Base-by-base conservation (phyloP, 2,113 vertebrate species). In the Salvelinus sp. region DNA sequence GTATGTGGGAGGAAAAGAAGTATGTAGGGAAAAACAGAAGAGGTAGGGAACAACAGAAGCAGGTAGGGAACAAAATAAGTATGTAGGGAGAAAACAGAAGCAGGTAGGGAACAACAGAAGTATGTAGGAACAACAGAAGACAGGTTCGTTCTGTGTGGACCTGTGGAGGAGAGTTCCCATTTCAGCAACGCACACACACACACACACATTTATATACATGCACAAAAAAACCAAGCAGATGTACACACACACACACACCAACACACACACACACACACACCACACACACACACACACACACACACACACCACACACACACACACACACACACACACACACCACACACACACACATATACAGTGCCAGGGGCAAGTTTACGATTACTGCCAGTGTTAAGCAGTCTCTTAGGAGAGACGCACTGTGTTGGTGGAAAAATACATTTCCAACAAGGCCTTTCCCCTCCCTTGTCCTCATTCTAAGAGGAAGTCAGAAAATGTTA, bases 351-450 rank as follows among this genome's bases (percentile, higher is more conserved):
- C 78, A 75, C 76, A 69, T 20, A 73, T 72, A 28, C 47, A 73
- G 76, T 67, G 90, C 91, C 88, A 90, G 79, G 78, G 89, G 90
- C 88, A 74, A 81, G 75, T 88, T 90, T 88, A 90, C 87, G 89
- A 90, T 91, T 89, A 91, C 85, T 91, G 87, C 84, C 85, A 81
- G 80, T 84, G 81, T 85, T 88, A 85, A 90, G 81, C 83, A 90
- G 88, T 92, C 91, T 91, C 90, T 89, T 90, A 90, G 88, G 92
- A 92, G 69, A 81, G 79, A 84, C 86, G 86, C 76, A 79, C 78
- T 60, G 77, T 79, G 88, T 88, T 85, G 79, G 83, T 87, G 79
- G 79, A 78, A 63, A 88, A 85, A 83, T 69, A 84, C 74, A 87
- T 89, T 88, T 85, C 75, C 65, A 87, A 73, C 63, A 62, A 85